Conservation (phyloP, 2,797 vertebrate genomes). For the Luscinia luscinia region DNA sequence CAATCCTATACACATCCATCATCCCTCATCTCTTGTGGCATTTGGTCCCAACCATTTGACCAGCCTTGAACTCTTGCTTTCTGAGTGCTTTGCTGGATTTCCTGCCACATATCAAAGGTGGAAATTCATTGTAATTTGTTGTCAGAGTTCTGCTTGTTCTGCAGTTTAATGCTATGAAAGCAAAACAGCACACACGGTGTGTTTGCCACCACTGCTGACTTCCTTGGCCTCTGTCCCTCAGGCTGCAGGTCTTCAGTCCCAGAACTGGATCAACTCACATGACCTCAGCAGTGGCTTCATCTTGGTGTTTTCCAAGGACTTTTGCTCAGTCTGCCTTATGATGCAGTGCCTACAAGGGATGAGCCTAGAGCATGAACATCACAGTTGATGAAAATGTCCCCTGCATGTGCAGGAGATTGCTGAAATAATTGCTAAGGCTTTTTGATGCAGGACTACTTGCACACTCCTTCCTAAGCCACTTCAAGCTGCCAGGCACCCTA, state of each 20-base stretch:
- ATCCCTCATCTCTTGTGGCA: background rate
- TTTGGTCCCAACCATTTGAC: background rate
- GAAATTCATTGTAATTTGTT: background rate
- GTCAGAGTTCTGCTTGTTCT: background rate
- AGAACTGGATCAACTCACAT: background rate
- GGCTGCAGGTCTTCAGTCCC: background rate
- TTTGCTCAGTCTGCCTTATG: background rate
- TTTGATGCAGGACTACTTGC: background rate
- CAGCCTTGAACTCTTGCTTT: background rate
- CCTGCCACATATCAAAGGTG: background rate
- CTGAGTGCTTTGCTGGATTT: background rate
- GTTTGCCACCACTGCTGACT: background rate
- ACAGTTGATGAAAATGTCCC: background rate
- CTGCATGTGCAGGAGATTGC: fast-evolving
- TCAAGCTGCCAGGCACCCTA: background rate
- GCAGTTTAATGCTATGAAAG: background rate
- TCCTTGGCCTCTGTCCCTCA: background rate
- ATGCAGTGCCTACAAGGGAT: background rate
- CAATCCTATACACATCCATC: background rate
- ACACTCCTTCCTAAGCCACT: background rate
- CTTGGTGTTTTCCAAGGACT: background rate
- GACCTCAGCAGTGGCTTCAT: background rate
- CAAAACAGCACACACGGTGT: fast-evolving
- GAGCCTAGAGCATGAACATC: background rate
- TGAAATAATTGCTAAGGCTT: background rate